Percentiles rank a stretch among this genome's conserved stretches.
These are phyloP conservation scores for Echinometra lucunter DNA, from an alignment of 53 echinoderm and acorn worm species.

Conservation along the genomic window DNA sequence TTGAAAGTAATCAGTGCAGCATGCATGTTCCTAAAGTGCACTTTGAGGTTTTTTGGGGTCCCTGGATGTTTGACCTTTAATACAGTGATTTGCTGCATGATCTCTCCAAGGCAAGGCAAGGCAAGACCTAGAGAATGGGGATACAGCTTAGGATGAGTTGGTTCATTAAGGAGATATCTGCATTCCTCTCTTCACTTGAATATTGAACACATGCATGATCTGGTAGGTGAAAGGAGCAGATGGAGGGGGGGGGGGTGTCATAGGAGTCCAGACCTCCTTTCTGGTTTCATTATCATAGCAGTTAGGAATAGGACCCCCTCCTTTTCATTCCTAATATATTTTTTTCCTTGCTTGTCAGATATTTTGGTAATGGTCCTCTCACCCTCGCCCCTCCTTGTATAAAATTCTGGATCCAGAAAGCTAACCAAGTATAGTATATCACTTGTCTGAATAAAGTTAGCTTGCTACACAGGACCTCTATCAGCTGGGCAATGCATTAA, in stretches of 20 bases:
- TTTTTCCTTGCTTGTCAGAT: too few species aligned
- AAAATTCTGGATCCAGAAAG: too few species aligned
- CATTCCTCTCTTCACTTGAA: background rate
- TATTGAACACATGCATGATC: background rate
- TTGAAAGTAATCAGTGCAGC: too few species aligned
- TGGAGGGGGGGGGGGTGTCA: too few species aligned
- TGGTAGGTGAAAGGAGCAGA: too few species aligned
- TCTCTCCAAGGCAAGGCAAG: background rate
- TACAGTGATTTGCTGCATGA: conserved; percentile 1
- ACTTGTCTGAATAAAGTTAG: background rate
- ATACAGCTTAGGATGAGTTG: background rate
- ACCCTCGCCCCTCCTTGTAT: too few species aligned
- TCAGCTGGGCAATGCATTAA: conserved; percentile 44
- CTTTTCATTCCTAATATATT: too few species aligned
- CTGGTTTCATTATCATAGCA: too few species aligned
- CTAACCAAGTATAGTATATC: conserved; percentile 39
- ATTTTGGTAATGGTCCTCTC: too few species aligned
- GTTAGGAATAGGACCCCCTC: too few species aligned
- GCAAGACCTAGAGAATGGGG: background rate
- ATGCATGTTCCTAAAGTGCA: background rate
- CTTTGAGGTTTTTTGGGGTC: background rate
- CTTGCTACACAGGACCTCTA: background rate
- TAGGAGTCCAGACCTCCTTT: too few species aligned
- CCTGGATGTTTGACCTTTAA: background rate
- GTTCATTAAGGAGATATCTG: conserved; percentile 16